Percentiles rank a stretch among this genome's conserved stretches.
phyloP scores from a whole-genome alignment of 2,888 invertebrate species.

The Campaea margaritaria region DNA sequence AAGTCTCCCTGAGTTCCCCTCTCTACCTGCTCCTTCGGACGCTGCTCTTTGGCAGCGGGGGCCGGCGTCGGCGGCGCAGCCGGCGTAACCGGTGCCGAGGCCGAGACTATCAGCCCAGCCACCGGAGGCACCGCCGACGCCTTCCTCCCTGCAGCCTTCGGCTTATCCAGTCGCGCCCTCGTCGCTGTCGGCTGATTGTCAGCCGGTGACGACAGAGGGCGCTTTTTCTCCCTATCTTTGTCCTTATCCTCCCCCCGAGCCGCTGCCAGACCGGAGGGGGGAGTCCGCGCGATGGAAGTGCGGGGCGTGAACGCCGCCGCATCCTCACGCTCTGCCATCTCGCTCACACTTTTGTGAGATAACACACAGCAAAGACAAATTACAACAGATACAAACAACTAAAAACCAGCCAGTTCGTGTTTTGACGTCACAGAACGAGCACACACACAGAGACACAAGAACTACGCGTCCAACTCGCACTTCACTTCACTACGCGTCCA shows the following conservation, averaged over 20 bases:
- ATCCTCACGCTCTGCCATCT: no score
- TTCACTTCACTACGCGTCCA: no score
- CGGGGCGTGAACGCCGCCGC: no score
- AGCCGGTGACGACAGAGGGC: background rate
- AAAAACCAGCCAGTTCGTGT: background rate
- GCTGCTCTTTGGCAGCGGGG: background rate
- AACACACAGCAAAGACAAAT: no score
- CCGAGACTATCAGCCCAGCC: background rate
- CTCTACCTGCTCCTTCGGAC: no score
- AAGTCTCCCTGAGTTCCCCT: background rate
- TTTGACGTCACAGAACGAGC: background rate
- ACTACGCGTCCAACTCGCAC: background rate
- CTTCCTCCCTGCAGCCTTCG: background rate
- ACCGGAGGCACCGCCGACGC: background rate
- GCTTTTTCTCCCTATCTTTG: background rate
- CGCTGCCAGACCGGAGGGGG: no score
- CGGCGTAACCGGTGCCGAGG: background rate
- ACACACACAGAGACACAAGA: no score
- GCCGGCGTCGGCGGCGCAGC: background rate
- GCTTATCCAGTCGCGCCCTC: background rate
- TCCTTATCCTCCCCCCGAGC: no score
- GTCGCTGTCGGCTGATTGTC: background rate
- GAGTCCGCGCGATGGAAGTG: no score
- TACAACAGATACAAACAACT: background rate
- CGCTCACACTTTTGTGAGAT: no score